Conservation (phyloP, 1,140 invertebrate species). For the Acarapis woodi region DNA sequence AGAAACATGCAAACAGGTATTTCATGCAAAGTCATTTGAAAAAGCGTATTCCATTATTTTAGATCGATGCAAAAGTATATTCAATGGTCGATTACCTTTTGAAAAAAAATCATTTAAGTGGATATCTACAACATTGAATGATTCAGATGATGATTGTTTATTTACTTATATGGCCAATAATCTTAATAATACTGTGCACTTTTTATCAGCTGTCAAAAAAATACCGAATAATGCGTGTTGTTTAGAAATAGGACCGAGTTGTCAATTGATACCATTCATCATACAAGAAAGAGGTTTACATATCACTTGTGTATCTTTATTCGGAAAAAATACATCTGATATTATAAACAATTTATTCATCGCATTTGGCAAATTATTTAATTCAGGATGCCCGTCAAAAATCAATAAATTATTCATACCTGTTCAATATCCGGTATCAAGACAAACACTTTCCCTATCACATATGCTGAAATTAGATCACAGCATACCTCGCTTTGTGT, state of each 20-base stretch:
- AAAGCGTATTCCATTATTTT: too few relatives aligned
- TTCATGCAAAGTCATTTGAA: too few relatives aligned
- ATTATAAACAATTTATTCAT: constrained; percentile 34
- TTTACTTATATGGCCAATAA: too few relatives aligned
- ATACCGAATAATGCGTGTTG: background rate
- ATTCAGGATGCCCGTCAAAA: constrained; percentile 41
- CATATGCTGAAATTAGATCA: constrained; percentile 73
- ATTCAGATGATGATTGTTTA: too few relatives aligned
- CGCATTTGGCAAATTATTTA: constrained; percentile 43
- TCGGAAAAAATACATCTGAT: constrained; percentile 30
- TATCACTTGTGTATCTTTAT: constrained; percentile 15
- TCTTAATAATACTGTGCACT: constrained; percentile 43
- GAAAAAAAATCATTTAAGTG: too few relatives aligned
- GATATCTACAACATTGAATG: too few relatives aligned
- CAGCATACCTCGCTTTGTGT: constrained; percentile 38
- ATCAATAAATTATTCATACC: constrained; percentile 37
- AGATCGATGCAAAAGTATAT: too few relatives aligned
- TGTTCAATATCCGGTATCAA: constrained; percentile 50
- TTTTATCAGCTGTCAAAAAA: constrained; percentile 22
- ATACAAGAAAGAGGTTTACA: background rate
- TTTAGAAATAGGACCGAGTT: constrained; percentile 1
- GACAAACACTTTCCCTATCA: constrained; percentile 54
- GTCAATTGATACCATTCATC: background rate
- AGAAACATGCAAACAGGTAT: too few relatives aligned
- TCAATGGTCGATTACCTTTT: too few relatives aligned